Evolutionary conservation across 2,888 invertebrate species (phyloP).

Genomic region (Heliconius cydno): DNA sequence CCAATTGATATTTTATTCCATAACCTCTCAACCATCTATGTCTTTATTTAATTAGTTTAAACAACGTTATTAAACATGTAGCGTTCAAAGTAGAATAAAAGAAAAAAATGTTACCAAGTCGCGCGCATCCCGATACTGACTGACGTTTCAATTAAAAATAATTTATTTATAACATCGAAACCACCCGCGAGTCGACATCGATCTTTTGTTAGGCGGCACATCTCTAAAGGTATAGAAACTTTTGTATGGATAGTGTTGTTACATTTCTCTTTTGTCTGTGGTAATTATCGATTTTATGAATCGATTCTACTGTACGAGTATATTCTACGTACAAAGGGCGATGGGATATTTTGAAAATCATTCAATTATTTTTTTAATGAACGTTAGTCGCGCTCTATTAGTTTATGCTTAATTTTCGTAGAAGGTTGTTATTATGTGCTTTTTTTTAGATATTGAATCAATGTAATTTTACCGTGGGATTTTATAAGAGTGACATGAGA

Average conservation of each 20-base stretch:
- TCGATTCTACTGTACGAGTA: slow-evolving; percentile 34
- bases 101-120: slow-evolving; percentile 35
- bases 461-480: slow-evolving; percentile 39
- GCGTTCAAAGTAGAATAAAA: slow-evolving; percentile 37
- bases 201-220: slow-evolving; percentile 56
- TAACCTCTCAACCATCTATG: not conserved
- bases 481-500: not conserved
- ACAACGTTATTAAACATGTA: slow-evolving; percentile 22
- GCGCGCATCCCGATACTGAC: slow-evolving; percentile 49
- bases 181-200: slow-evolving; percentile 54
- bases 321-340: slow-evolving; percentile 42
- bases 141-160: slow-evolving; percentile 60
- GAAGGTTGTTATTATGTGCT: slow-evolving; percentile 32
- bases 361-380: slow-evolving; percentile 54
- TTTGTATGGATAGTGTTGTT: slow-evolving; percentile 53
- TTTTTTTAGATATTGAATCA: slow-evolving; percentile 34
- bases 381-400: slow-evolving; percentile 42
- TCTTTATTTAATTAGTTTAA: slow-evolving; percentile 23
- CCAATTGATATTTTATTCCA: not conserved
- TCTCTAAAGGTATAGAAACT: slow-evolving; percentile 47
- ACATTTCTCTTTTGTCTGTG: slow-evolving; percentile 53
- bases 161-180: slow-evolving; percentile 55
- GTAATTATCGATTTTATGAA: slow-evolving; percentile 52
- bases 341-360: slow-evolving; percentile 51
- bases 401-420: slow-evolving; percentile 44